Percentiles rank a stretch among this genome's conserved stretches.
Evolutionary conservation across 2,888 invertebrate species (phyloP).

Genomic region (Hylaea fasciaria): DNA sequence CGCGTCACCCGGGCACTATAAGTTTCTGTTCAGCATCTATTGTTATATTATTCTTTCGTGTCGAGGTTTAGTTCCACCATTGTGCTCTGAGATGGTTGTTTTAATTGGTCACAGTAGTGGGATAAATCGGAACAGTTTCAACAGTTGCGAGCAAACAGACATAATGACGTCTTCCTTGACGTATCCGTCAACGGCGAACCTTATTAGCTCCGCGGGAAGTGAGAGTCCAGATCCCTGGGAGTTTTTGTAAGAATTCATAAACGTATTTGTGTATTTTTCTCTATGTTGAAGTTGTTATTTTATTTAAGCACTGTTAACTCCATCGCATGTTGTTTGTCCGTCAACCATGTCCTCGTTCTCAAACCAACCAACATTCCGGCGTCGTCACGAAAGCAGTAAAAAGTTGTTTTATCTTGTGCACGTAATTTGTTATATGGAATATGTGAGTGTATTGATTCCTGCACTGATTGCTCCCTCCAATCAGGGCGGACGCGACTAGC

Average conservation of each 20-base stretch:
- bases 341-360: conserved; percentile 31
- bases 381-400: conserved; percentile 32
- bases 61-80: too few relatives aligned
- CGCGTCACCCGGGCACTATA: too few relatives aligned
- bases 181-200: too few relatives aligned
- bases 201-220: too few relatives aligned
- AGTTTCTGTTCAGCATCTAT: too few relatives aligned
- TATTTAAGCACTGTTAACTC: conserved; percentile 21
- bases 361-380: conserved; percentile 28
- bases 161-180: too few relatives aligned
- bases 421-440: conserved; percentile 35
- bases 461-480: conserved; percentile 53
- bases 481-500: conserved; percentile 54
- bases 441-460: conserved; percentile 46
- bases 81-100: too few relatives aligned
- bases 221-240: too few relatives aligned
- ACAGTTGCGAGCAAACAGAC: background rate
- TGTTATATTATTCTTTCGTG: too few relatives aligned
- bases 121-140: background rate
- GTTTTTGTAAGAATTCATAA: background rate
- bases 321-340: conserved; percentile 25
- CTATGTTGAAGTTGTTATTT: conserved; percentile 16
- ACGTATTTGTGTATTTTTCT: conserved; percentile 1
- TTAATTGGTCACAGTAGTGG: too few relatives aligned
- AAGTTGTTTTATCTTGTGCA: conserved; percentile 30